Base-by-base conservation (phyloP, 2,888 invertebrate genomes). In the Homarus gammarus region DNA sequence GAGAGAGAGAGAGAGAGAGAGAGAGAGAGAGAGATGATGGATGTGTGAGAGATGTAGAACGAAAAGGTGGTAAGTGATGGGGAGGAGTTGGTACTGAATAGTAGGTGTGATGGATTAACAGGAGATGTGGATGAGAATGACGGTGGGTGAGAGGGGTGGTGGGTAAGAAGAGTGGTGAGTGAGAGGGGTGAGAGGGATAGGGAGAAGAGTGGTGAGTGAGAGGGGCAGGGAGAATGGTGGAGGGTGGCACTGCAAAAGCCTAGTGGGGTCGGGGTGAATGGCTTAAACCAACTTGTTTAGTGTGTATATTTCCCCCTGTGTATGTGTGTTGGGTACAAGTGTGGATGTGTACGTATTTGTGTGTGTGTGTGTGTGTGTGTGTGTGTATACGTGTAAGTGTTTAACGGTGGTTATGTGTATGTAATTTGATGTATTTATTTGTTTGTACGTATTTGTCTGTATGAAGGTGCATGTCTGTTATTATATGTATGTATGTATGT, bases 181-280 rank as follows among this genome's bases (percentile, higher is more conserved):
- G 22, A 8, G 81, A 33, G 38, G n/a, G 64, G 40, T 12, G n/a
- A 36, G 33, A 36, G 40, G 10, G n/a, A 36, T 15, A 1, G 33
- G 73, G 64, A 36, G 18, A n/a, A 12, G 33, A 18, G 56, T 5
- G 33, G 72, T 15, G 33, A 31, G 31, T 15, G 33, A 31, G 33
- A 27, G 68, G 79, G 36, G 27, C 44, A 33, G 38, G 44, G n/a
- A 8, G 70, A 68, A 15, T 49, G 49, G 70, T 31, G 22, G 22
- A 51, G 78, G 78, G 56, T n/a, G 15, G 56, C 36, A n/a, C 78
- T 78, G 75, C 40, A 78, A 78, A 78, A 78, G 78, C 51, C 49
- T 56, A 56, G 33, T 78, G 78, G 78, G 78, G 56, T 78, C 33
- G 78, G 22, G n/a, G 27, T 56, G 78, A 78, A 78, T 78, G 40